A percentile compares a stretch with the other conserved stretches of the same genome.
These are phyloP conservation scores for Asobara japonica DNA, from an alignment of 1,140 invertebrate species.

Conservation along the genomic window DNA sequence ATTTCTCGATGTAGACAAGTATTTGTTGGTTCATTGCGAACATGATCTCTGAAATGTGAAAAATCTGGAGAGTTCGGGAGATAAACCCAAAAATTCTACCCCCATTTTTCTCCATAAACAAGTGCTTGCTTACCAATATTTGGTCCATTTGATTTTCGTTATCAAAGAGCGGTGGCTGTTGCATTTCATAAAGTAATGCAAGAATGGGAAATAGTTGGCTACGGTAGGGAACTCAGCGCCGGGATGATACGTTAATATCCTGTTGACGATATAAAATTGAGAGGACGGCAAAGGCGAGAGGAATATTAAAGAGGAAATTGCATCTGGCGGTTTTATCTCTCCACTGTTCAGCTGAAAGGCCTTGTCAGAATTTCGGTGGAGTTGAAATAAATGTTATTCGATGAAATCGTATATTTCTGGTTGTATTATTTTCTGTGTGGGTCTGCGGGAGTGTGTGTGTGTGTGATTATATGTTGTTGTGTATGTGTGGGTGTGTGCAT, in stretches of 20 bases:
- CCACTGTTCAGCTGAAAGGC: background rate
- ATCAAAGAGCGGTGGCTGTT: background rate
- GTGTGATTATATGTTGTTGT: too few relatives aligned
- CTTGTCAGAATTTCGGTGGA: too few relatives aligned
- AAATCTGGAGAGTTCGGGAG: too few relatives aligned
- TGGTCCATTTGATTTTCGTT: background rate
- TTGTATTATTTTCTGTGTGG: too few relatives aligned
- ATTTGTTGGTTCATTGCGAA: background rate
- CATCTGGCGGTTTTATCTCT: conserved; percentile 26
- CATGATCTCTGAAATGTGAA: too few relatives aligned
- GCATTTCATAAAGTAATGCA: conserved; percentile 30
- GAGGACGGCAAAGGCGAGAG: conserved; percentile 23
- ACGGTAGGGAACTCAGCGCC: background rate
- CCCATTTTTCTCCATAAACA: too few relatives aligned
- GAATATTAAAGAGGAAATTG: conserved; percentile 36
- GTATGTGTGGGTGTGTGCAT: too few relatives aligned
- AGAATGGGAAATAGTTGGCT: background rate
- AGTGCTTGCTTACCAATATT: too few relatives aligned
- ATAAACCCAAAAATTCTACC: too few relatives aligned
- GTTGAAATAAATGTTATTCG: too few relatives aligned
- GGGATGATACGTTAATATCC: conserved; percentile 33
- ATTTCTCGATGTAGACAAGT: background rate
- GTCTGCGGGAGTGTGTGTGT: too few relatives aligned
- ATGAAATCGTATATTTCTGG: too few relatives aligned
- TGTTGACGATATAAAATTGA: conserved; percentile 32